Conservation (phyloP, 2,113 vertebrate species). For the Oncorhynchus nerka region DNA sequence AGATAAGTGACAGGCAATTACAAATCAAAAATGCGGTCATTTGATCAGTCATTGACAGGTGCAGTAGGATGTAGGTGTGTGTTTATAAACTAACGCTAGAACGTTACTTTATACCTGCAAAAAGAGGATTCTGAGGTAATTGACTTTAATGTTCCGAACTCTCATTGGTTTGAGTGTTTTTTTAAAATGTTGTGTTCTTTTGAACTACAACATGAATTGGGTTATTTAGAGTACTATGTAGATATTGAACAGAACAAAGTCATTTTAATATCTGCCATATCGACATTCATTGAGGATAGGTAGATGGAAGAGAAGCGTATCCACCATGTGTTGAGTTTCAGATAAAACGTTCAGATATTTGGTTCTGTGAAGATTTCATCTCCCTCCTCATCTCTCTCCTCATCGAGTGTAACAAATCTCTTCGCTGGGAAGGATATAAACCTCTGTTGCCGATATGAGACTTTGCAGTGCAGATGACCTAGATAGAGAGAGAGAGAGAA, state of each 20-base stretch:
- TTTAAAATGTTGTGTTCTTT: no score
- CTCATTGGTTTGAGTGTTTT: no score
- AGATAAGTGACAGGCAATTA: not conserved
- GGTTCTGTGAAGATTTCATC: not conserved
- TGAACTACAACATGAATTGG: no score
- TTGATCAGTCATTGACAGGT: no score
- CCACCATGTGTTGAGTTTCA: not conserved
- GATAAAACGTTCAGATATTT: constrained; percentile 15
- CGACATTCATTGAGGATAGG: not conserved
- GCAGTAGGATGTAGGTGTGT: no score
- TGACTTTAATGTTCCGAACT: no score
- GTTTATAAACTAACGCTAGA: no score
- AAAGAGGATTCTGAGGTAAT: no score
- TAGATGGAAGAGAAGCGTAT: not conserved
- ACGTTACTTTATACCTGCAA: no score
- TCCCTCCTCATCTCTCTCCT: not conserved
- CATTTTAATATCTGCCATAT: constrained; percentile 8
- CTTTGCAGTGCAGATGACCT: constrained; percentile 41
- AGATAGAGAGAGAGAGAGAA: constrained; percentile 37
- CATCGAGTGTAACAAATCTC: constrained; percentile 10
- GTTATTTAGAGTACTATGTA: no score
- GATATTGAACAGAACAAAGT: not conserved
- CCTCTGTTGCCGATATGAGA: constrained; percentile 21
- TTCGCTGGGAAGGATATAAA: constrained; percentile 18
- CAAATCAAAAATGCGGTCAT: no score